Evolutionary conservation across 2,888 invertebrate genomes (phyloP).

Genomic region (Ennomos fuscantarius): DNA sequence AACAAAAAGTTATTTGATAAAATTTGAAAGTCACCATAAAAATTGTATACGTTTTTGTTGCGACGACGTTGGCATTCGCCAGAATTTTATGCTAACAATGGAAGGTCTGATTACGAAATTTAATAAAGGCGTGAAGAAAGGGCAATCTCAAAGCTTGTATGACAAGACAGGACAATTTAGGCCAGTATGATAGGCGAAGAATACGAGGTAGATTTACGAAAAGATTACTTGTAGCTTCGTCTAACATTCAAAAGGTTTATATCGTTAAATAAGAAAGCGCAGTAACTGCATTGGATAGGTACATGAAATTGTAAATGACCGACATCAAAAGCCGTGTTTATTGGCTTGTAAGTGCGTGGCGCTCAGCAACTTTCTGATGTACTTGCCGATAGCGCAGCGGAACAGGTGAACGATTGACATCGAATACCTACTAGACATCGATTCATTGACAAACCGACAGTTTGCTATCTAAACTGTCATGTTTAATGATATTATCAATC

Average conservation of each 20-base stretch:
- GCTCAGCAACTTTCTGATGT: slow-evolving; percentile 48
- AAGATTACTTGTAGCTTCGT: slow-evolving; percentile 5
- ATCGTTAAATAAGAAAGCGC: slow-evolving; percentile 51
- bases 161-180: slow-evolving; percentile 7
- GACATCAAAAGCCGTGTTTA: slow-evolving; percentile 53
- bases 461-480: slow-evolving; percentile 35
- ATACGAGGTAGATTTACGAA: background rate
- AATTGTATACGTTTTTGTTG: slow-evolving; percentile 16
- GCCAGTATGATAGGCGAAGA: background rate
- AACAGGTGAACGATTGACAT: slow-evolving; percentile 49
- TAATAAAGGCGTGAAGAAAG: slow-evolving; percentile 30
- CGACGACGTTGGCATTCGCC: slow-evolving; percentile 9
- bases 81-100: slow-evolving; percentile 33
- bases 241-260: slow-evolving; percentile 2
- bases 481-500: slow-evolving; percentile 22
- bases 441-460: slow-evolving; percentile 40
- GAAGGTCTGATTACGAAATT: slow-evolving; percentile 31
- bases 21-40: slow-evolving; percentile 13
- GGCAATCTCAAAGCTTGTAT: slow-evolving; percentile 17
- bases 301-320: slow-evolving; percentile 55
- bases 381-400: slow-evolving; percentile 57
- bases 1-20: slow-evolving; percentile 13
- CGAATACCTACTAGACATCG: slow-evolving; percentile 43
- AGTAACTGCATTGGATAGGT: slow-evolving; percentile 51
- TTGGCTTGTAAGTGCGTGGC: slow-evolving; percentile 47